Conservation (phyloP, 2,888 invertebrate species). For the Apantesis nais region DNA sequence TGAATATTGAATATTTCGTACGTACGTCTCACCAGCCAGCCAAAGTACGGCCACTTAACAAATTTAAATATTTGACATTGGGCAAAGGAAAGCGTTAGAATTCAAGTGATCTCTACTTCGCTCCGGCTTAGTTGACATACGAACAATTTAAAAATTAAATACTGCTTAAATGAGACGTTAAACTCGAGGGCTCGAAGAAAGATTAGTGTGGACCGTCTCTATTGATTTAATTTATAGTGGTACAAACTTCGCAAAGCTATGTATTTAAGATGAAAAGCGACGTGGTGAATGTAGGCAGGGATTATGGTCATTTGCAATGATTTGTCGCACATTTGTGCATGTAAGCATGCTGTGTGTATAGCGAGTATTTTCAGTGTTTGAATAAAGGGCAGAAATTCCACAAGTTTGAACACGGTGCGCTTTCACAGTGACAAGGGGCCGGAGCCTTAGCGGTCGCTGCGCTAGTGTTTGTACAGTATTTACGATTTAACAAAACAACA, state of each 20-base stretch:
- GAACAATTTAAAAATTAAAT: conserved; percentile 84
- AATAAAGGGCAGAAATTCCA: conserved; percentile 73
- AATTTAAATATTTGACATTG: conserved; percentile 84
- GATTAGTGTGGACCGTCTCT: conserved; percentile 55
- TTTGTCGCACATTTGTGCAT: conserved; percentile 43
- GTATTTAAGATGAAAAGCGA: conserved; percentile 36
- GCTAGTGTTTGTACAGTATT: conserved; percentile 81
- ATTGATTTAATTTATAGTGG: conserved; percentile 40
- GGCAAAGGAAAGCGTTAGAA: conserved; percentile 85
- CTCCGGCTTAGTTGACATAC: conserved; percentile 79
- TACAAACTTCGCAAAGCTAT: conserved; percentile 25
- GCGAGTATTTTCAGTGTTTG: conserved; percentile 59
- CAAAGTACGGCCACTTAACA: conserved; percentile 84
- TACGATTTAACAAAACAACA: conserved; percentile 86
- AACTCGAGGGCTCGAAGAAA: conserved; percentile 66
- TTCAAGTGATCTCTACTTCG: conserved; percentile 83
- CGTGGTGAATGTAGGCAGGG: conserved; percentile 35
- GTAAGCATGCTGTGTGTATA: conserved; percentile 24
- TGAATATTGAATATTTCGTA: conserved; percentile 81
- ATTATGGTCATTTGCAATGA: conserved; percentile 47
- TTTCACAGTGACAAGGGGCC: conserved; percentile 63
- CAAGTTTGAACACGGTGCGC: conserved; percentile 62
- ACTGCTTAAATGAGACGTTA: conserved; percentile 79
- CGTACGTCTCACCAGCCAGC: conserved; percentile 76
- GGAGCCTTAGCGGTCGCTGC: conserved; percentile 65